phyloP scores from a whole-genome alignment of 2,113 vertebrate genomes.

The Apistogramma diplotaenia region DNA sequence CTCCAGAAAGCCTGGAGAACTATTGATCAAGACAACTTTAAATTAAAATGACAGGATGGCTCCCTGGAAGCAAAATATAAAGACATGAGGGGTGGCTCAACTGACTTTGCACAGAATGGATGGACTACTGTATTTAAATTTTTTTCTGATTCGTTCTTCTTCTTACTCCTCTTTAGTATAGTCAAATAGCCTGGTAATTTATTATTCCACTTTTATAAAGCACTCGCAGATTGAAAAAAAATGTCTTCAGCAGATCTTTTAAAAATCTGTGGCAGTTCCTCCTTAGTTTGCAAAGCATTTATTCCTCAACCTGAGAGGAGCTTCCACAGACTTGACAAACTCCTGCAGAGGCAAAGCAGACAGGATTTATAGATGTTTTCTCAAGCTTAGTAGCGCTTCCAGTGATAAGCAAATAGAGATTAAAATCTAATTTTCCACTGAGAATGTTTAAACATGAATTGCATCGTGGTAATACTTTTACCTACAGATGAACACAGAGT shows the following conservation, averaged over 20 bases:
- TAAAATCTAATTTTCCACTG: background rate
- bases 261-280: background rate
- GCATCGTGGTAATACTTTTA: background rate
- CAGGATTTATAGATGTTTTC: background rate
- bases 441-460: background rate
- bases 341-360: background rate
- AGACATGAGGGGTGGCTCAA: too few species aligned
- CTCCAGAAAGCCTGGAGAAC: too few species aligned
- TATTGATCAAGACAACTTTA: too few species aligned
- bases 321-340: background rate
- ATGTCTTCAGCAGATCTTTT: background rate
- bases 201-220: background rate
- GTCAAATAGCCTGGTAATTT: background rate
- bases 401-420: background rate
- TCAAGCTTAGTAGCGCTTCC: background rate
- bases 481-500: background rate
- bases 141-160: background rate
- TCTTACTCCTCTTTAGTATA: background rate
- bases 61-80: too few species aligned
- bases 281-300: background rate
- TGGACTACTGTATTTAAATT: background rate
- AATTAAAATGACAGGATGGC: too few species aligned
- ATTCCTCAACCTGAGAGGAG: background rate
- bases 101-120: background rate
- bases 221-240: background rate